phyloP scores from a whole-genome alignment of 2,113 vertebrate genomes.

The Cyanoderma ruficeps region DNA sequence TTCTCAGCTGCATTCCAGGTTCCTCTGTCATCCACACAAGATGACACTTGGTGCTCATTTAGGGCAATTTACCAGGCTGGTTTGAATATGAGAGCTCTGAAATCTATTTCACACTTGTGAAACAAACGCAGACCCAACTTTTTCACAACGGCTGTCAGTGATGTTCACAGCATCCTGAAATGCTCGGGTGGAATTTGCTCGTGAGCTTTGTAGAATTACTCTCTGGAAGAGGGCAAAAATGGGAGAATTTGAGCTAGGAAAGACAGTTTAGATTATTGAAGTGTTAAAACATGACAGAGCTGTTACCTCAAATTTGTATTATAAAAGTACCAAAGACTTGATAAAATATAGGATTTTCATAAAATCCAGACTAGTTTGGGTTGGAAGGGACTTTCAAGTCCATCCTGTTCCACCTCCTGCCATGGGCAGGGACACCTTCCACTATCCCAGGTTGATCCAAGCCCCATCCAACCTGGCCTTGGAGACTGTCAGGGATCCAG shows the following conservation, averaged over 20 bases:
- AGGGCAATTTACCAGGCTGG: neutral
- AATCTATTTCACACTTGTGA: neutral
- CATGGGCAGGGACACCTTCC: neutral
- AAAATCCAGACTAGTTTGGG: neutral
- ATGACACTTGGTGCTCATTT: neutral
- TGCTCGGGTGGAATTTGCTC: neutral
- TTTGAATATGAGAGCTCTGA: neutral
- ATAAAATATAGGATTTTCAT: neutral
- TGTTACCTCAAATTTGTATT: neutral
- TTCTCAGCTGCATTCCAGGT: neutral
- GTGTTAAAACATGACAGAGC: neutral
- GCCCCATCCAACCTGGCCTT: accelerated
- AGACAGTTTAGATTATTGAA: neutral
- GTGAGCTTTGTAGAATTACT: neutral
- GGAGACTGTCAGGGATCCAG: neutral
- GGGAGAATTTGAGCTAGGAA: neutral
- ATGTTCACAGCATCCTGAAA: neutral
- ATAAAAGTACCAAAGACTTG: neutral
- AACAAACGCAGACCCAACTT: neutral
- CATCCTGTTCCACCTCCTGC: accelerated
- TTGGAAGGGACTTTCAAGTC: neutral
- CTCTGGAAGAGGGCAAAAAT: neutral
- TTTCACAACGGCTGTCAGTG: neutral
- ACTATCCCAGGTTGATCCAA: neutral
- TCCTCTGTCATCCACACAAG: neutral